Evolutionary conservation across 2,797 vertebrate species (phyloP), one percentile per base, ranked within the genome.

Genomic region (Cuculus canorus): DNA sequence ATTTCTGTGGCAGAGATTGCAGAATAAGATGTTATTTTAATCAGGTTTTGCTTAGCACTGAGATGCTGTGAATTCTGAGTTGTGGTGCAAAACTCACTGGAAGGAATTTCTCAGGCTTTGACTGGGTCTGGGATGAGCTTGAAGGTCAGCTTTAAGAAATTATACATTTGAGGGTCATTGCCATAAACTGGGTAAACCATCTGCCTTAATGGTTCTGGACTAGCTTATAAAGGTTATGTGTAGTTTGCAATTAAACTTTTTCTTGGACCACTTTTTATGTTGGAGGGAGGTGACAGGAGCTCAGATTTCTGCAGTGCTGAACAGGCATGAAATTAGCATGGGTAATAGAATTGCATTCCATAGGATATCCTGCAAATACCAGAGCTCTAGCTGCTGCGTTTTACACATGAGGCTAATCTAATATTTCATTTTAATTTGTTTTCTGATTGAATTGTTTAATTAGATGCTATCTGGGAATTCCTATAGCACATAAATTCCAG

Each of bases 391-490:
- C 77, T 94, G 86, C 91, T 61, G 56, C 82, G 71, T 96, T 97
- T 97, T 92, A 77, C 86, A 88, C 88, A 59, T 16, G 52, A 63
- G 81, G 21, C 93, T 94, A 64, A 0, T 4, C 71, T 97, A 96
- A 86, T 97, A 97, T 91, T 98, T 97, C 35, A 94, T 96, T 97
- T 97, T 97, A 95, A 97, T 98, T 97, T 97, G 83, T 96, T 97
- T 98, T 97, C 96, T 96, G 95, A 97, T 97, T 95, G 94, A 96
- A 91, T 97, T 96, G 96, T 97, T 97, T 97, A 96, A 97, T 98
- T 97, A 96, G 94, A 87, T 96, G 71, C 68, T 57, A 45, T 83
- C 64, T 91, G 88, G 70, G 77, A 89, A 82, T 96, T 97, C 71
- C 90, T 96, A 93, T 83, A 90, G 93, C 84, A 75, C 93, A 71